A percentile compares a stretch with the other conserved stretches of the same genome.
phyloP scores from a whole-genome alignment of 2,888 invertebrate species.

The Pimpla rufipes region DNA sequence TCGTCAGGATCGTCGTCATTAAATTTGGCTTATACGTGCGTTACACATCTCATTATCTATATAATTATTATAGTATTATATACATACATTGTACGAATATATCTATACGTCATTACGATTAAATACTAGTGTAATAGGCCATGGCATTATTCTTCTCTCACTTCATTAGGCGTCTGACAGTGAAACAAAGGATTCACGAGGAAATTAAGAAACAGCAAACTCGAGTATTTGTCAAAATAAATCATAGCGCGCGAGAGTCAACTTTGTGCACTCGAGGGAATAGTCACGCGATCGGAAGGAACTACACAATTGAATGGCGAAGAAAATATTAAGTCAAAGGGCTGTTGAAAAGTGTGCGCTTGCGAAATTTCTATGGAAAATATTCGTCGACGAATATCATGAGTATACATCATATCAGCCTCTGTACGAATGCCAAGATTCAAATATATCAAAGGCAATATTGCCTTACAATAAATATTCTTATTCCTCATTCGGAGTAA shows the following conservation, averaged over 20 bases:
- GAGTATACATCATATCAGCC: conserved; percentile 72
- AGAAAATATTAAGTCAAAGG: background rate
- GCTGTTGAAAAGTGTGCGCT: conserved; percentile 1
- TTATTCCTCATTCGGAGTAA: conserved; percentile 74
- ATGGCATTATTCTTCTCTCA: conserved; percentile 77
- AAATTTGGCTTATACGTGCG: conserved; percentile 64
- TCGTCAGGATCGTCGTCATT: background rate
- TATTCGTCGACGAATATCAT: conserved; percentile 5
- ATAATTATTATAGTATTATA: conserved; percentile 45
- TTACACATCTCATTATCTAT: conserved; percentile 51
- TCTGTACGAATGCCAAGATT: conserved; percentile 73
- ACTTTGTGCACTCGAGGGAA: background rate
- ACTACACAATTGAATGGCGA: background rate
- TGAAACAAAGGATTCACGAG: conserved; percentile 34
- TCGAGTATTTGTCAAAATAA: conserved; percentile 27
- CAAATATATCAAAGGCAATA: conserved; percentile 74
- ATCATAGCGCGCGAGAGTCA: background rate
- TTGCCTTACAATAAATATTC: conserved; percentile 74
- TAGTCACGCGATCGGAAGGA: background rate
- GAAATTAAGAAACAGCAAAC: conserved; percentile 33
- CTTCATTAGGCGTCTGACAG: conserved; percentile 74
- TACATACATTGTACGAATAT: conserved; percentile 62
- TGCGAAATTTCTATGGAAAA: conserved; percentile 27
- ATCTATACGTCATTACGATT: conserved; percentile 72
- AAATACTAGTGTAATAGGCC: conserved; percentile 81